Evolutionary conservation across 2,888 invertebrate genomes (phyloP), one percentile per base, ranked within the genome.

Genomic region (Cordilura impudica): DNA sequence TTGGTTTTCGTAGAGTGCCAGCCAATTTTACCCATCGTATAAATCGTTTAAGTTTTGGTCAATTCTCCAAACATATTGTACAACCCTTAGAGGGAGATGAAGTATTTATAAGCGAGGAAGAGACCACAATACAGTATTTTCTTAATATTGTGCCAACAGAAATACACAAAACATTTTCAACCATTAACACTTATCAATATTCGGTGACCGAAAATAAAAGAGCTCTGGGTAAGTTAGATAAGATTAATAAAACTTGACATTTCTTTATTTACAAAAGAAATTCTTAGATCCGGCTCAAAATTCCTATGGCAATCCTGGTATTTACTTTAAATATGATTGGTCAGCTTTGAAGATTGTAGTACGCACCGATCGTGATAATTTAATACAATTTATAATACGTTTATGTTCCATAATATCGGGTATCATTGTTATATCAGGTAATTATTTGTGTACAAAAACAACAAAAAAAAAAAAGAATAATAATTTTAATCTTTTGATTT

Each of bases 1-100:
- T 95, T 85, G 92, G 95, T 82, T 94, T 96, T 90, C 93, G 94
- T 18, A 94, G 95, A 81, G 91, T 92, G 58, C 94, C 95, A 74
- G 95, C 96, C 84, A 99, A 99, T 91, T 99, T 99, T 88, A 96
- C 97, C 39, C 99, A 99, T 89, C 93, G 99, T 87, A 98, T 99
- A 84, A 94, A 98, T 87, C 94, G 95, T 82, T 94, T 99, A 81
- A 98, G 97, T 83, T 99, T 99, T 89, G 99, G 99, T 0, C 96
- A 96, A 84, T 93, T 95, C 10, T 94, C 95, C 18, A 93, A 95
- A 72, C 97, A 97, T 2, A 94, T 99, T 78, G 94, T 99, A 53
- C 97, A 98, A 90, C 98, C 99, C 0, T 90, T 99, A 72, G 98
- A 99, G 91, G 98, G 98, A 10, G 98, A 98, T 88, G 97, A 98